phyloP scores from a whole-genome alignment of 2,113 vertebrate genomes.

The Piaya cayana region DNA sequence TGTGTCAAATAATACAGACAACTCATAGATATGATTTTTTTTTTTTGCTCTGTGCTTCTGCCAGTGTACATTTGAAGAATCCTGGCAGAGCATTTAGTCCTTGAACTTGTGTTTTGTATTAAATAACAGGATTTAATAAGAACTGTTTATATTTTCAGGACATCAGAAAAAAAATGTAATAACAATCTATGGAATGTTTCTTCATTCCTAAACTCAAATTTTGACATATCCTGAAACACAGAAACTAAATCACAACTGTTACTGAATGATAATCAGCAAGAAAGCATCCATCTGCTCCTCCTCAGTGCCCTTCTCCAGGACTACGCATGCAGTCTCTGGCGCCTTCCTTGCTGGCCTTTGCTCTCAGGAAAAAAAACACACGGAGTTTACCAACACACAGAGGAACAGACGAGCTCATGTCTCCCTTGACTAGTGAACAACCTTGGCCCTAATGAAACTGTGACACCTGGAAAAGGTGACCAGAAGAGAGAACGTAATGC shows the following conservation, averaged over 20 bases:
- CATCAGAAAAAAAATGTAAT: neutral
- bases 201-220: neutral
- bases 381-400: neutral
- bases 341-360: neutral
- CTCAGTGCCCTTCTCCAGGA: neutral
- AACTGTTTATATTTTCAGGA: slow-evolving; percentile 24
- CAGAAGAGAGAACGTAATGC: neutral
- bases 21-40: slow-evolving; percentile 52
- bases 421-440: neutral
- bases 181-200: slow-evolving; percentile 13
- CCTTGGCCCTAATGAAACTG: neutral
- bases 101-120: slow-evolving; percentile 25
- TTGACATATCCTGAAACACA: neutral
- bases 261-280: neutral
- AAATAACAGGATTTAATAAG: slow-evolving; percentile 38
- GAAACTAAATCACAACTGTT: neutral
- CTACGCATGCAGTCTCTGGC: neutral
- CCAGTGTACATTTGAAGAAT: slow-evolving; percentile 73
- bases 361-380: neutral
- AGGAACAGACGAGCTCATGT: neutral
- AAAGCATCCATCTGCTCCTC: neutral
- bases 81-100: neutral
- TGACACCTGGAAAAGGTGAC: neutral
- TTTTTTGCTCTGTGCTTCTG: slow-evolving; percentile 22
- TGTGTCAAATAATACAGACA: slow-evolving; percentile 53